A percentile compares a stretch with the other conserved stretches of the same genome.
Evolutionary conservation across 2,113 vertebrate genomes (phyloP).

Genomic region (Rhegmatorhina hoffmannsi): DNA sequence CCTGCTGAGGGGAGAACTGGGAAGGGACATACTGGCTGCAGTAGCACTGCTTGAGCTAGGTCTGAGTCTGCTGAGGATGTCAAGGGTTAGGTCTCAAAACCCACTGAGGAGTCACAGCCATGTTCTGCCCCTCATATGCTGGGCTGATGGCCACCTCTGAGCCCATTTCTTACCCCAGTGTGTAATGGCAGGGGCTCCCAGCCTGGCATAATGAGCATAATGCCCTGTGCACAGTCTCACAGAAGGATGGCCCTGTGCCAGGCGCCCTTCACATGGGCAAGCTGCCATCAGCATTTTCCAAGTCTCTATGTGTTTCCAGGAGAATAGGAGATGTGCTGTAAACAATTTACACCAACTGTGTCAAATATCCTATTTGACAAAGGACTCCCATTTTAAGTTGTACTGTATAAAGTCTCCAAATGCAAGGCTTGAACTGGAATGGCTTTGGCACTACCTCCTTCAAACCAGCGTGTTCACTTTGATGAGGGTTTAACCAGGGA

Average conservation of each 20-base stretch:
- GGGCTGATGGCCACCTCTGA: not conserved
- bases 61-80: not conserved
- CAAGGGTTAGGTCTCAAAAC: not conserved
- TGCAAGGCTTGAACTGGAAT: not conserved
- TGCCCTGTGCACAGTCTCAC: fast-evolving
- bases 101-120: not conserved
- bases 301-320: not conserved
- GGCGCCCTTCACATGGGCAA: not conserved
- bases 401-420: not conserved
- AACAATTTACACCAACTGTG: conserved; percentile 2
- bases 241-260: not conserved
- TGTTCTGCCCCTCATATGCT: not conserved
- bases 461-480: not conserved
- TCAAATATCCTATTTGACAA: conserved; percentile 5
- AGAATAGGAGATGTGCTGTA: not conserved
- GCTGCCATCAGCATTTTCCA: fast-evolving
- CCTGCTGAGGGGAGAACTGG: not conserved
- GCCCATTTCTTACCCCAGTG: not conserved
- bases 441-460: not conserved
- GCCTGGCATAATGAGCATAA: not conserved
- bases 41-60: fast-evolving
- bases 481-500: not conserved
- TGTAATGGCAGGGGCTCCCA: not conserved
- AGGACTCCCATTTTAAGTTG: not conserved
- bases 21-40: not conserved